Conservation (phyloP, 2,797 vertebrate genomes). For the Crocidura indochinensis region DNA sequence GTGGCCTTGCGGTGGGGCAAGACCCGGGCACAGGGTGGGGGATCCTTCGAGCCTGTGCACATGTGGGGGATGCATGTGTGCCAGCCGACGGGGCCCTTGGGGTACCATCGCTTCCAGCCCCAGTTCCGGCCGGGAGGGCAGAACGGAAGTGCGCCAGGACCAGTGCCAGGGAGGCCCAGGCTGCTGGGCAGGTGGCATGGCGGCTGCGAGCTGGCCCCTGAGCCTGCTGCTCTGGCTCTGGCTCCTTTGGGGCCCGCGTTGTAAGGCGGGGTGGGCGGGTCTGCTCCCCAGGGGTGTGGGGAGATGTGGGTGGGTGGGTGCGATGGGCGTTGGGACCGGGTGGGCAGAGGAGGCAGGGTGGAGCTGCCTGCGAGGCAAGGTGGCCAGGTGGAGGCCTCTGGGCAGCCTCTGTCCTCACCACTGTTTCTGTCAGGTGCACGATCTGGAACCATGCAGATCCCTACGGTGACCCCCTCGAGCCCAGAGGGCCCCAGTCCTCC, state of each 20-base stretch:
- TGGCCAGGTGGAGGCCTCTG: too few species aligned
- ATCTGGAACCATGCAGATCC: neutral
- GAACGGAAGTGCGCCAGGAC: too few species aligned
- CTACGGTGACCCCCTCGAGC: neutral
- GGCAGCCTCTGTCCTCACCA: neutral
- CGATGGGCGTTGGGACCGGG: too few species aligned
- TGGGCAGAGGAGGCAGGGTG: too few species aligned
- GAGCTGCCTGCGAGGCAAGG: too few species aligned
- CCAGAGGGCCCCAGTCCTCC: neutral
- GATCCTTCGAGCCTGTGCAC: neutral
- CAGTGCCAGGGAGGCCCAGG: neutral
- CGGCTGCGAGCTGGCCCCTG: neutral
- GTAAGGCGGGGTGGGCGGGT: neutral
- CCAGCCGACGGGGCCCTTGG: too few species aligned
- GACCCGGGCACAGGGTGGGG: neutral
- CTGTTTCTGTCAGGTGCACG: neutral
- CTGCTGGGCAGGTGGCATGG: neutral
- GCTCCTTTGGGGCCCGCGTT: neutral
- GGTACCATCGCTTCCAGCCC: too few species aligned
- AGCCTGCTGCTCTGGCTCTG: slow-evolving; percentile 53
- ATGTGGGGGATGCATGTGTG: too few species aligned
- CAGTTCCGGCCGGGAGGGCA: neutral
- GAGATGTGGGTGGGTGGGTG: too few species aligned
- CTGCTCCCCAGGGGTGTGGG: neutral
- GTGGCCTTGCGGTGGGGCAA: too few species aligned